Evolutionary conservation across 1,140 invertebrate species (phyloP).

Genomic region (Eulimnadia texana): DNA sequence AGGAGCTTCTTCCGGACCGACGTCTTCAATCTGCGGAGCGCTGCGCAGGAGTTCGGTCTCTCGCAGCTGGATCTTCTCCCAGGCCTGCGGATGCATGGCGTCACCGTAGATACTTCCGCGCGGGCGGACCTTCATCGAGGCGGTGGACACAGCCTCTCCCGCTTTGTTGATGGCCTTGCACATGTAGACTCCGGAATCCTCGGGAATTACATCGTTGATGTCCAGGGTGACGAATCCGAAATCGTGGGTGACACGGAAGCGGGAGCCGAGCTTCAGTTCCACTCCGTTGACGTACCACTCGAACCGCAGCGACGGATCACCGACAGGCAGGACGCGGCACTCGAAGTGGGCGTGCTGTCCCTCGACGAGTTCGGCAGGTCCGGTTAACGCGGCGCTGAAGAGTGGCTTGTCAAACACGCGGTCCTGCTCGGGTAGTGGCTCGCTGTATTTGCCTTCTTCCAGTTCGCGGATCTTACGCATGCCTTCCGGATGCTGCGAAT

Average conservation of each 20-base stretch:
- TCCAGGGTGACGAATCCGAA: constrained; percentile 89
- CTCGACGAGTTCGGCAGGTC: constrained; percentile 81
- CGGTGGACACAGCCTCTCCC: constrained; percentile 80
- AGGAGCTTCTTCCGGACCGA: constrained; percentile 65
- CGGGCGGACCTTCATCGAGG: constrained; percentile 68
- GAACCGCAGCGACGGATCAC: constrained; percentile 73
- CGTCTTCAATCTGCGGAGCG: constrained; percentile 66
- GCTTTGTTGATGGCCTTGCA: constrained; percentile 82
- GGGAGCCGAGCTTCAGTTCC: constrained; percentile 72
- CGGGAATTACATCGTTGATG: constrained; percentile 69
- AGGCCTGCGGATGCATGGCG: constrained; percentile 67
- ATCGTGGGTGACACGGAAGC: constrained; percentile 76
- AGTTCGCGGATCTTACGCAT: constrained; percentile 82
- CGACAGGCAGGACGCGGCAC: constrained; percentile 83
- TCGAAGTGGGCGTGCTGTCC: constrained; percentile 91
- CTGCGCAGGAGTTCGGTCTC: constrained; percentile 62
- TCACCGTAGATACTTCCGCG: constrained; percentile 57
- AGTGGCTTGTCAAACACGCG: constrained; percentile 78
- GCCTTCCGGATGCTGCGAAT: constrained; percentile 89
- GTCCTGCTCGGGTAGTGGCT: constrained; percentile 38
- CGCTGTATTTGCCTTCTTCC: constrained; percentile 50
- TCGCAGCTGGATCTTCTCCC: constrained; percentile 62
- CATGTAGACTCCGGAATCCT: constrained; percentile 84
- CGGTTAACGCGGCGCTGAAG: constrained; percentile 74
- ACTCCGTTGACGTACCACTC: constrained; percentile 92